These are phyloP conservation scores for Euthynnus affinis DNA, from an alignment of 2,797 vertebrate species.

Conservation along the genomic window DNA sequence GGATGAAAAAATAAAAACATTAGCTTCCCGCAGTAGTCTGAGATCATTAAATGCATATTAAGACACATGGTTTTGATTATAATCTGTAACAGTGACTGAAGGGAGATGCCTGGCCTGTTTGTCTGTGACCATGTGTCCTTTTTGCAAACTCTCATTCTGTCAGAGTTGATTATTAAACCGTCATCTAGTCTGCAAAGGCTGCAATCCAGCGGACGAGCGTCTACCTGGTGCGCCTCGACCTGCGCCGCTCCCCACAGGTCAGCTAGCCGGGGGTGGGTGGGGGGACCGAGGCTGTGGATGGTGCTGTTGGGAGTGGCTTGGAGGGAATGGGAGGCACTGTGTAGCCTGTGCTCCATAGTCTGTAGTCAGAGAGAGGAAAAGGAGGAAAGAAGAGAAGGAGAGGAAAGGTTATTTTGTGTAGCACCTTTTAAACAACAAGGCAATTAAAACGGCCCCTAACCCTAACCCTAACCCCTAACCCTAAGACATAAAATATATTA, in stretches of 20 bases:
- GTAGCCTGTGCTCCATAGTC: conserved; percentile 83
- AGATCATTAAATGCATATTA: conserved; percentile 2
- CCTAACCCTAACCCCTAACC: too few relatives aligned
- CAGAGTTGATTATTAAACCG: conserved; percentile 32
- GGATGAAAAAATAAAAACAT: conserved; percentile 25
- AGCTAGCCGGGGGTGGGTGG: conserved; percentile 89
- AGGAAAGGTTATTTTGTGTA: too few relatives aligned
- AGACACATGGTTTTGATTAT: too few relatives aligned
- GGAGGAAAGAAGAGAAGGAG: background rate
- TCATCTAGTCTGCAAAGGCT: conserved; percentile 40
- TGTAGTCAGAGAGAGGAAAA: conserved; percentile 55
- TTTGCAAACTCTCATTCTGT: conserved; percentile 30
- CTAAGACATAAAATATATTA: too few relatives aligned
- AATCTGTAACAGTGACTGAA: too few relatives aligned
- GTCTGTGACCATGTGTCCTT: conserved; percentile 35
- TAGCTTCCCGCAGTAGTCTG: conserved; percentile 8
- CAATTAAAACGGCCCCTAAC: too few relatives aligned
- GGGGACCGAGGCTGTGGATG: conserved; percentile 85
- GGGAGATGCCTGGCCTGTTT: conserved; percentile 20
- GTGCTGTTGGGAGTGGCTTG: conserved; percentile 89
- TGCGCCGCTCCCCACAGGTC: conserved; percentile 91
- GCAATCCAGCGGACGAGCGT: conserved; percentile 68
- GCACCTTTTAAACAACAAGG: too few relatives aligned
- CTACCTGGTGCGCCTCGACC: conserved; percentile 84
- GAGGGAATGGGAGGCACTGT: conserved; percentile 85